Base-by-base conservation (phyloP, 2,888 invertebrate genomes). In the Conomelus anceps region DNA sequence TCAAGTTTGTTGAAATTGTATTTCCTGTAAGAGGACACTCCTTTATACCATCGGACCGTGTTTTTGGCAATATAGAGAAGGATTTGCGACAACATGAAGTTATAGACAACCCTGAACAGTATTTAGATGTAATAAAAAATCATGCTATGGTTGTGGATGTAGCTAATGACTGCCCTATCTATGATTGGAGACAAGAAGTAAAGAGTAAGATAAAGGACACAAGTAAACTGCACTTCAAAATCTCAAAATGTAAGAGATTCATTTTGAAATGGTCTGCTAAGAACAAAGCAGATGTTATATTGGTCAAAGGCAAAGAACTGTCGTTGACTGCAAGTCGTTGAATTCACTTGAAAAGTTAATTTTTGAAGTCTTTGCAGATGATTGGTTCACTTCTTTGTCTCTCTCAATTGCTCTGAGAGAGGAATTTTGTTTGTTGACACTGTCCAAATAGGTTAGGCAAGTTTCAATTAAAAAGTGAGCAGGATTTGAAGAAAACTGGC, bases 11-110 rank as follows among this genome's bases (percentile, higher is more conserved):
- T 90, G 22, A 91, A 91, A 87, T 90, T 6, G 89, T 92, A 17
- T 92, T 92, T 89, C 92, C 92, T 4, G 91, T 92, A 22, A 89
- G 90, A 1, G 92, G 92, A 13, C 92, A 92, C 90, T 92, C 91
- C 4, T 92, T 90, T 90, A 91, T 92, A 23, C 92, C 91, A 23
- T 90, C 92, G 26, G 91, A 92, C 89, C 88, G 91, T 17, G 89
- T 92, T 84, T 92, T 92, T 90, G 91, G 91, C 34, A 90, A 91
- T 89, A 92, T 92, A 85, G 92, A 92, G 90, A 91, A 89, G 89
- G 90, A 89, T 86, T 41, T 91, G 29, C 91, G 89, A 90, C 91
- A 91, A 29, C 88, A 89, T 23, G 90, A 90, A 23, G 88, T 88
- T 22, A 91, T 91, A 84, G 22, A 89, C 13, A 86, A 86, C n/a